Conservation (phyloP, 64 coral and sea anemone genomes). For the Montipora cactus region DNA sequence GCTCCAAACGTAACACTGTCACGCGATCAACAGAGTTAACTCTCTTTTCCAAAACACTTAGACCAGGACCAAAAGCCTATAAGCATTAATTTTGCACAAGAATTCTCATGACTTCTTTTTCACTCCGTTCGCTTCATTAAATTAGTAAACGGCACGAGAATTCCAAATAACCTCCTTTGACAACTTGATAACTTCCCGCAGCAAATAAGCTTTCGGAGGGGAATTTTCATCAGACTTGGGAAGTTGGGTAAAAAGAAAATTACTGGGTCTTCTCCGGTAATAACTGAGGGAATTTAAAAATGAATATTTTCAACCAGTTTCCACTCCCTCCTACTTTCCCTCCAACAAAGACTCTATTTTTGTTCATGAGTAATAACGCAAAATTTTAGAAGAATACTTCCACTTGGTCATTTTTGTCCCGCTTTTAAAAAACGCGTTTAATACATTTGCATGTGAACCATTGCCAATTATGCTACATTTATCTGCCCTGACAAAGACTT, state of each 20-base stretch:
- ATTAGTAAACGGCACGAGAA: not conserved
- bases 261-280: too few relatives aligned
- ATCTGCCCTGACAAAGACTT: not conserved
- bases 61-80: not conserved
- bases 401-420: not conserved
- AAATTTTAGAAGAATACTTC: not conserved
- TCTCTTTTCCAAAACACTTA: not conserved
- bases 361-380: not conserved
- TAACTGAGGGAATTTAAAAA: too few relatives aligned
- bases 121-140: not conserved
- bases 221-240: too few relatives aligned
- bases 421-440: too few relatives aligned
- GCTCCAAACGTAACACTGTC: slow-evolving; percentile 37
- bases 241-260: too few relatives aligned
- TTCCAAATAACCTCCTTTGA: not conserved
- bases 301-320: not conserved
- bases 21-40: slow-evolving; percentile 1
- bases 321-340: not conserved
- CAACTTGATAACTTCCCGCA: not conserved
- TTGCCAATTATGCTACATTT: not conserved
- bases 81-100: not conserved
- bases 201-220: too few relatives aligned
- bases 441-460: too few relatives aligned
- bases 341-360: not conserved
- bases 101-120: not conserved